Conservation (phyloP, 1,140 invertebrate genomes). For the Anastrepha obliqua region DNA sequence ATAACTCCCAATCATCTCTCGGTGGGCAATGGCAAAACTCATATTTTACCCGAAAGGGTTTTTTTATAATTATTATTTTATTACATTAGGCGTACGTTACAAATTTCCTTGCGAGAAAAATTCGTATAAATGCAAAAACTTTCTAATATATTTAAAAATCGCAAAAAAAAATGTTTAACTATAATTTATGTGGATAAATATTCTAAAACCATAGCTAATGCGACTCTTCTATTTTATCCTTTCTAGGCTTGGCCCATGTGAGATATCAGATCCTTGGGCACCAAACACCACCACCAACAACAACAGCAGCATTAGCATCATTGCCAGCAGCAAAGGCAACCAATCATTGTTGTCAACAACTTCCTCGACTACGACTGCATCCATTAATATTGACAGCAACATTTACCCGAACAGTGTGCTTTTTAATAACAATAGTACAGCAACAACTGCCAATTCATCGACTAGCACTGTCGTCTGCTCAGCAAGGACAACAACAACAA, state of each 20-base stretch:
- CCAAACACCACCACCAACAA: constrained; percentile 60
- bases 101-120: no score
- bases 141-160: no score
- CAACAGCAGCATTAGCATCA: constrained; percentile 62
- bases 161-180: no score
- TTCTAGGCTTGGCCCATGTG: constrained; percentile 74
- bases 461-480: constrained; percentile 52
- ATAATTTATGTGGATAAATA: no score
- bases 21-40: no score
- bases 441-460: constrained; percentile 58
- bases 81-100: no score
- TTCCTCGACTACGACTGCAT: constrained; percentile 55
- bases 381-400: constrained; percentile 49
- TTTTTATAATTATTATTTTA: no score
- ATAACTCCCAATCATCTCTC: no score
- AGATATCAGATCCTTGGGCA: constrained; percentile 74
- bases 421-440: constrained; percentile 30
- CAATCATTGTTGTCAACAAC: constrained; percentile 58
- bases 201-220: no score
- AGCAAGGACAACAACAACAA: constrained; percentile 59
- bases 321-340: constrained; percentile 45
- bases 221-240: neutral
- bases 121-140: no score
- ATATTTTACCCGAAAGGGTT: no score
- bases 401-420: neutral